Conservation (phyloP, 1,140 invertebrate species). For the Dryas iulia region DNA sequence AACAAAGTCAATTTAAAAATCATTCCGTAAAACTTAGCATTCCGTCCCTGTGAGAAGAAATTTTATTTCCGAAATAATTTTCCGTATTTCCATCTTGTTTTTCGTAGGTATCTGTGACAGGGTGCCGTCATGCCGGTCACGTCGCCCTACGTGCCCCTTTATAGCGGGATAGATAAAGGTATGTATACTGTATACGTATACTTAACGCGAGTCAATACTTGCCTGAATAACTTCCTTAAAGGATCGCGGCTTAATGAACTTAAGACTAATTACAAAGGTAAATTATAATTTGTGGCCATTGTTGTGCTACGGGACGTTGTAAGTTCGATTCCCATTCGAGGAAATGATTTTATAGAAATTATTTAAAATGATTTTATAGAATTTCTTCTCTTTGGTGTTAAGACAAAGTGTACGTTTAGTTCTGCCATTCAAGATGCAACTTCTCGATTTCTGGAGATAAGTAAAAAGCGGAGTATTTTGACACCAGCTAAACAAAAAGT, state of each 20-base stretch:
- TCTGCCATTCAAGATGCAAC: no score
- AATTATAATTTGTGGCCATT: no score
- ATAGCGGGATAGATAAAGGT: slow-evolving; percentile 6
- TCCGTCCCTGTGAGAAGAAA: slow-evolving; percentile 19
- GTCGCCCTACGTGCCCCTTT: slow-evolving; percentile 33
- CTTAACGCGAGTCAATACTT: slow-evolving; percentile 3
- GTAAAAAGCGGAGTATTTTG: no score
- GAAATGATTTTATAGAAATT: no score
- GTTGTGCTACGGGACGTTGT: no score
- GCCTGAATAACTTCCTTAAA: slow-evolving; percentile 1
- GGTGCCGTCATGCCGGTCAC: slow-evolving; percentile 36
- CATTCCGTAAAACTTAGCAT: slow-evolving; percentile 8
- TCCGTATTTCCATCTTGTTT: slow-evolving; percentile 44
- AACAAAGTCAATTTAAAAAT: slow-evolving; percentile 9
- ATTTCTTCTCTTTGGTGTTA: no score
- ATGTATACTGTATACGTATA: slow-evolving; percentile 8
- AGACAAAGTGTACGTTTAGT: no score
- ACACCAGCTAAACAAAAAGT: no score
- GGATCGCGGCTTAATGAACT: background rate
- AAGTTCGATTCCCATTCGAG: no score
- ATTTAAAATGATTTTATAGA: no score
- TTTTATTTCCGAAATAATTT: slow-evolving; percentile 45
- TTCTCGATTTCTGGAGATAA: no score
- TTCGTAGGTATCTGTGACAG: slow-evolving; percentile 40
- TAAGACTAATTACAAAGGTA: background rate